Evolutionary conservation across 2,113 vertebrate genomes (phyloP).

Genomic region (Antechinus flavipes): DNA sequence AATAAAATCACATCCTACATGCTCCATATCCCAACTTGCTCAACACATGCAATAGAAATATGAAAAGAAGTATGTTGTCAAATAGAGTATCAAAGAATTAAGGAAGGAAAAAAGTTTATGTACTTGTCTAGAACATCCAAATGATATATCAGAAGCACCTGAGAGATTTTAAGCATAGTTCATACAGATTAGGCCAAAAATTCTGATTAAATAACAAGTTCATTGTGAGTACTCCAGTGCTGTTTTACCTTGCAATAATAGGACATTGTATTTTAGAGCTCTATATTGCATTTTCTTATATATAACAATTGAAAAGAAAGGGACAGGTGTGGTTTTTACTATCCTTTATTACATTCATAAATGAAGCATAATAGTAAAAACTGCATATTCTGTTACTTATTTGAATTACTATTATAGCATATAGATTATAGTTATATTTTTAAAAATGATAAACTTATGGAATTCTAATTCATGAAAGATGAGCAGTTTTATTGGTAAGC

Average conservation of each 20-base stretch:
- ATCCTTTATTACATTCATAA: not conserved
- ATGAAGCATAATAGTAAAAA: not conserved
- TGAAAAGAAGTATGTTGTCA: not conserved
- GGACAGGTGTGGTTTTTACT: not conserved
- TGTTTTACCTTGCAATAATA: not conserved
- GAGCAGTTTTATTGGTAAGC: not conserved
- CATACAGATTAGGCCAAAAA: slow-evolving; percentile 27
- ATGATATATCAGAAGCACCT: not conserved
- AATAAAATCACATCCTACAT: not conserved
- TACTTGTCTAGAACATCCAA: not conserved
- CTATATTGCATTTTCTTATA: not conserved
- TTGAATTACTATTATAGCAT: slow-evolving; percentile 44
- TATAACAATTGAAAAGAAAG: slow-evolving; percentile 8
- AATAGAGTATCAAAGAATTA: not conserved
- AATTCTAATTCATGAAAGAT: slow-evolving; percentile 17
- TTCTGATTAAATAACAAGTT: not conserved
- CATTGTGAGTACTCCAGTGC: not conserved
- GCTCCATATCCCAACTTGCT: not conserved
- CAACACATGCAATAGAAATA: not conserved
- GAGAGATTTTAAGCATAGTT: not conserved
- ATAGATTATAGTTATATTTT: not conserved
- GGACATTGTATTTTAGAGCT: slow-evolving; percentile 16
- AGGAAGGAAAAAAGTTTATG: not conserved
- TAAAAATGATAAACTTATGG: slow-evolving; percentile 7
- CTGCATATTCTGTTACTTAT: slow-evolving; percentile 15